Base-by-base conservation (phyloP, 2,888 invertebrate species). In the Cotesia congregata region DNA sequence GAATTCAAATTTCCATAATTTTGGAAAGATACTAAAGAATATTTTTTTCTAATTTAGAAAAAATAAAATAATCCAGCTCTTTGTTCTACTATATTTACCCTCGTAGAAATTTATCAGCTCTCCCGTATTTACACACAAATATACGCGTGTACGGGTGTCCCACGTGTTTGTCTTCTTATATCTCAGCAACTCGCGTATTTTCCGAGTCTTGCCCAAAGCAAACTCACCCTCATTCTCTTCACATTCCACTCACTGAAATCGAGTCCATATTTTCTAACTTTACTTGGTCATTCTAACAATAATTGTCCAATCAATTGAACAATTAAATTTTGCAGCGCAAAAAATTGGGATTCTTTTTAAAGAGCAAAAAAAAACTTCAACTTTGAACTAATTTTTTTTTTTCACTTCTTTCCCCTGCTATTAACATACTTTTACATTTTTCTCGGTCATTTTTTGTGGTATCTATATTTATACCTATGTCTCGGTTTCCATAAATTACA, bases 51-150 rank as follows among this genome's bases (percentile, higher is more conserved):
- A 30, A 30, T 30, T 30, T 3, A 30, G 3, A 3, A 3, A 30
- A 30, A 30, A 30, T 30, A 30, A 30, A 30, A 30, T 30, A 30
- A 30, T 30, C 0, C 30, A 30, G 30, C 3, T 3, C 65, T 65
- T 30, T 38, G 65, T 65, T 9, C 12, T 65, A 65, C 30, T 70
- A 77, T 70, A 77, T 78, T 80, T 79, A 80, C 80, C 70, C 72
- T 65, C 61, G 73, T 78, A 78, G 77, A 79, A 75, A 74, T 76
- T 78, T 80, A 72, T 74, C 75, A 64, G 75, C 72, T 80, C 76
- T 86, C 84, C 83, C 81, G 84, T 88, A 88, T 88, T 88, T 88
- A 86, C 86, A 82, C 82, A 84, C 86, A 87, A 86, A 88, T 87
- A 88, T 72, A 41, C 82, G 82, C 83, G 83, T 82, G 83, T 85